phyloP scores from a whole-genome alignment of 1,140 invertebrate species.

The Lepidurus packardi region DNA sequence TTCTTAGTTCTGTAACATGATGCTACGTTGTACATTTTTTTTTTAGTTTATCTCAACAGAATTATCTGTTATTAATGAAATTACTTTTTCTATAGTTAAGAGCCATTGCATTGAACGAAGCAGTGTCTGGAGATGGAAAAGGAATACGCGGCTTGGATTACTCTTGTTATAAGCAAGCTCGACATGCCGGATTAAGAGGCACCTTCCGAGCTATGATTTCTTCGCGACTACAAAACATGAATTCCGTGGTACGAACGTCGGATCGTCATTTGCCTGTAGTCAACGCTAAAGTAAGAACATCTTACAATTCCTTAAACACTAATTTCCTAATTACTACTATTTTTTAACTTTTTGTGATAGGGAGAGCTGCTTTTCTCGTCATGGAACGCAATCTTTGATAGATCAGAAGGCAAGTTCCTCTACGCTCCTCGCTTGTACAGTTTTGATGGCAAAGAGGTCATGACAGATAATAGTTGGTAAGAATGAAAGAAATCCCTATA shows the following conservation, averaged over 20 bases:
- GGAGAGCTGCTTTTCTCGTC: constrained; percentile 90
- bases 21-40: too few species aligned
- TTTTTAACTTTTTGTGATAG: constrained; percentile 43
- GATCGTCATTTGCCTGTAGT: constrained; percentile 86
- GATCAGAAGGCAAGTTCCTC: constrained; percentile 71
- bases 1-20: too few species aligned
- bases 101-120: constrained; percentile 87
- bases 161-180: constrained; percentile 84
- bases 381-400: constrained; percentile 84
- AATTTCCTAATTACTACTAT: constrained; percentile 20
- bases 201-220: constrained; percentile 91
- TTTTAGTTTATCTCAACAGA: too few species aligned
- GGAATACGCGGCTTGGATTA: constrained; percentile 88
- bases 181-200: constrained; percentile 60
- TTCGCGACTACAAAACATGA: constrained; percentile 82
- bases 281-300: constrained; percentile 63
- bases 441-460: constrained; percentile 87
- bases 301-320: constrained; percentile 27
- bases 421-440: constrained; percentile 72
- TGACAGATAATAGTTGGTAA: constrained; percentile 81
- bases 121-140: constrained; percentile 80
- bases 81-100: constrained; percentile 58
- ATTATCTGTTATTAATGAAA: constrained; percentile 19
- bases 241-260: constrained; percentile 78
- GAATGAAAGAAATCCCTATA: constrained; percentile 27